Base-by-base conservation (phyloP, 1,140 invertebrate genomes). In the Drosophila kikkawai region DNA sequence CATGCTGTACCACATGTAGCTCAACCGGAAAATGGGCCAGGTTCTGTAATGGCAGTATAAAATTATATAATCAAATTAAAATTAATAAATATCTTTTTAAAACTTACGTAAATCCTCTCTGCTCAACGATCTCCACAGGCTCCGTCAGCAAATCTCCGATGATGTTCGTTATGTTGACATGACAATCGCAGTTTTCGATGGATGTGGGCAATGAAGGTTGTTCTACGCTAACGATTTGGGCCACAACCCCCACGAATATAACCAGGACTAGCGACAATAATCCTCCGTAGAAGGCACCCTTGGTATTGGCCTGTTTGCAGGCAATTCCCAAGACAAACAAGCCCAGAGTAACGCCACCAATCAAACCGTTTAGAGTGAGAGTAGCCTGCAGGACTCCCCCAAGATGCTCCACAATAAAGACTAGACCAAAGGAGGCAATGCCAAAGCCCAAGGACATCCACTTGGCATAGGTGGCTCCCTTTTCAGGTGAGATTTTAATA, bases 301-400 rank as follows among this genome's bases (percentile, higher is more conserved):
- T 95, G 26, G 95, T 94, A 92, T 97, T 98, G 1, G 97, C 96
- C 94, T 95, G 97, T 1, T 97, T 97, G 55, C 97, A 95, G 83
- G 97, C 97, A 95, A 98, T 98, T 53, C 97, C 98, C 26, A 98
- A 91, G 0, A 96, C 96, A 91, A 98, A 98, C 5, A 98, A 92
- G 2, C 97, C 97, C 5, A 98, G 92, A 2, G 97, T 95, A 0
- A 98, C 96, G 17, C 97, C 97, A 4, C 97, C 97, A 4, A 98
- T 96, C 83, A 98, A 96, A 0, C 97, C 97, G 88, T 98, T 98
- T 55, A 98, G 96, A 7, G 96, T 97, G 0, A 98, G 91, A 0
- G 97, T 97, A 0, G 97, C 96, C 93, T 98, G 96, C 37, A 98
- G 94, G 12, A 98, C 95, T 15, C 96, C 95, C 0, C 97, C 97